Evolutionary conservation across 2,797 vertebrate species (phyloP).

Genomic region (Muraenolepis orangiensis): DNA sequence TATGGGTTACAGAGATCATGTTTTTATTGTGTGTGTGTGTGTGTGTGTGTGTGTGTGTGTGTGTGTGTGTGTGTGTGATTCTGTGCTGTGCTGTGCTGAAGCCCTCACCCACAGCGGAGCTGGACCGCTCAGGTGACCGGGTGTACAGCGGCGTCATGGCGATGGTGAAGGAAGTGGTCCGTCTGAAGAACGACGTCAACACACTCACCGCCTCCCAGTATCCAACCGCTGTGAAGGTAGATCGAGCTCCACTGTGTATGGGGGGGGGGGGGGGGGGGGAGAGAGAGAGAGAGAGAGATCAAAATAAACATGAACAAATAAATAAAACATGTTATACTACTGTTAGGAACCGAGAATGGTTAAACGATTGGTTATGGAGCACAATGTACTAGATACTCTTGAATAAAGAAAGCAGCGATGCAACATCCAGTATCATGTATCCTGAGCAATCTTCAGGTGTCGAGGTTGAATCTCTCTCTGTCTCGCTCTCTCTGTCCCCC

Average conservation of each 20-base stretch:
- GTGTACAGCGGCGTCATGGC: conserved; percentile 86
- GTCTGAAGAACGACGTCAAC: conserved; percentile 85
- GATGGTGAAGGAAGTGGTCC: conserved; percentile 85
- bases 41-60: neutral
- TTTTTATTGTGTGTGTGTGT: neutral
- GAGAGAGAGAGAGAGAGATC: neutral
- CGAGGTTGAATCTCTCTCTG: neutral
- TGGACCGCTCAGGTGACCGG: conserved; percentile 84
- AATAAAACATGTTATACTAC: too few species aligned
- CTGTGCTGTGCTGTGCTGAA: conserved; percentile 45
- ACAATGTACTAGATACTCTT: too few species aligned
- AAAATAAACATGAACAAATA: too few species aligned
- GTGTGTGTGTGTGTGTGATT: neutral
- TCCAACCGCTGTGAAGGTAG: conserved; percentile 82
- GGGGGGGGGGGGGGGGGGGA: neutral
- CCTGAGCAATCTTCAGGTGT: neutral
- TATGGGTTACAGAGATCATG: too few species aligned
- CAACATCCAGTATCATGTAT: neutral
- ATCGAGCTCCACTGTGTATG: conserved; percentile 9
- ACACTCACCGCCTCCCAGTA: conserved; percentile 80
- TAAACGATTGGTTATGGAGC: too few species aligned
- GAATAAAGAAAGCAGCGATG: neutral
- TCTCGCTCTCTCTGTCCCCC: too few species aligned
- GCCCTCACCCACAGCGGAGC: conserved; percentile 80
- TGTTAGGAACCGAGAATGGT: too few species aligned